Base-by-base conservation (phyloP, 2,888 invertebrate genomes). In the Adelognathus sp. region DNA sequence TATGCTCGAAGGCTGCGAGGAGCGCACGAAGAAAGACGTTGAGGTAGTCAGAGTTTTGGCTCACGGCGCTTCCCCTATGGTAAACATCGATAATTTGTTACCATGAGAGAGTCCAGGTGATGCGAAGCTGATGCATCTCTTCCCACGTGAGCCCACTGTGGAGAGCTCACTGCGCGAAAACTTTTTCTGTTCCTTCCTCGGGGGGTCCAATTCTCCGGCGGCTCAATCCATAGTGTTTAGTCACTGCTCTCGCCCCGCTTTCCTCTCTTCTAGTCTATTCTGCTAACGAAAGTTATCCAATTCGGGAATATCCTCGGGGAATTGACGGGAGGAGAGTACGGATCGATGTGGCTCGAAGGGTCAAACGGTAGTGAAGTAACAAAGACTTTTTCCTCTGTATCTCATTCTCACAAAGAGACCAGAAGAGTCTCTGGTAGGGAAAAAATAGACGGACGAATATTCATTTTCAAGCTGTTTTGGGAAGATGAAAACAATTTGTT, bases 341-440 rank as follows among this genome's bases (percentile, higher is more conserved):
- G 73, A 73, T 78, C 78, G 69, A 74, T 74, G 63, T 36, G 69
- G 4, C 27, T 11, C 60, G 46, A 76, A 76, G 64, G 54, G 71
- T 46, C 63, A 31, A 33, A 33, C 46, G 46, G 33, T 60, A 36
- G n/a, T 1, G 5, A 21, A 50, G 21, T 11, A 9, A 9, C 50
- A 50, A 50, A 50, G 24, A 50, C n/a, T 50, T n/a, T 50, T 24
- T 21, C 9, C 11, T 50, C 50, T 21, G 9, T 3, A 9, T 36
- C 9, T 36, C 36, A 14, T 41, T 14, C 14, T 14, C 14, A 41
- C 14, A 14, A 14, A 14, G 39, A 41, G n/a, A n/a, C n/a, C n/a
- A n/a, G n/a, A n/a, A n/a, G n/a, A n/a, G n/a, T n/a, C n/a, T n/a
- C n/a, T n/a, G n/a, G n/a, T n/a, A n/a, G 11, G 5, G 3, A 14